Evolutionary conservation across 2,797 vertebrate genomes (phyloP), one percentile per base, ranked within the genome.

Genomic region (Champsocephalus esox): DNA sequence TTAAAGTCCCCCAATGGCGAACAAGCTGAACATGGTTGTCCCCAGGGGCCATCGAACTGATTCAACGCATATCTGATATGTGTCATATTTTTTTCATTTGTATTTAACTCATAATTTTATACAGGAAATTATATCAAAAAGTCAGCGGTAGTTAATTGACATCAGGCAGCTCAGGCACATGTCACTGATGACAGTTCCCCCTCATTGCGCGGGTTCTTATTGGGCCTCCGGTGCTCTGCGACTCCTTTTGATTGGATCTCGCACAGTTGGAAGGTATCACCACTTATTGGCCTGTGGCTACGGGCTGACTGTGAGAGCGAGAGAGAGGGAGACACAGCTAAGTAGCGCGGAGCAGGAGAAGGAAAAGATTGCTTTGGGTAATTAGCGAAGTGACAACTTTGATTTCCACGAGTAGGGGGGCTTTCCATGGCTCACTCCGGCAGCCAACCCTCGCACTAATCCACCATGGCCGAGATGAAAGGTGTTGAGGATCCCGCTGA

Each of bases 361-460:
- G 87, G 75, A 87, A 92, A 87, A 92, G 85, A 93, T 91, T 90
- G 91, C 89, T 89, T 85, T 78, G 77, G 87, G 87, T 94, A 93
- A 93, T 95, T 94, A 91, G 88, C 87, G 85, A 90, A 89, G 89
- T 91, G 90, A 92, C 91, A 91, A 83, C 90, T 90, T 88, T 93
- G 91, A 94, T 91, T 90, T 90, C 81, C 77, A 77, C 73, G 79
- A 82, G 80, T 69, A 28, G 3, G 48, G 46, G 56, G 44, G 50
- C 19, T 77, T 59, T 66, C 59, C 71, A 49, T 38, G 73, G 62
- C 70, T 71, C 76, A 44, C 75, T 85, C 60, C 34, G 34, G 55
- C 77, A 81, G 79, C 86, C 82, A 76, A 76, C 82, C 70, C 70
- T 75, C 44, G 55, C 81, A 59, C 82, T 83, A 84, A 87, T 90